Conservation (phyloP, 1,140 invertebrate genomes). For the Orius insidiosus region DNA sequence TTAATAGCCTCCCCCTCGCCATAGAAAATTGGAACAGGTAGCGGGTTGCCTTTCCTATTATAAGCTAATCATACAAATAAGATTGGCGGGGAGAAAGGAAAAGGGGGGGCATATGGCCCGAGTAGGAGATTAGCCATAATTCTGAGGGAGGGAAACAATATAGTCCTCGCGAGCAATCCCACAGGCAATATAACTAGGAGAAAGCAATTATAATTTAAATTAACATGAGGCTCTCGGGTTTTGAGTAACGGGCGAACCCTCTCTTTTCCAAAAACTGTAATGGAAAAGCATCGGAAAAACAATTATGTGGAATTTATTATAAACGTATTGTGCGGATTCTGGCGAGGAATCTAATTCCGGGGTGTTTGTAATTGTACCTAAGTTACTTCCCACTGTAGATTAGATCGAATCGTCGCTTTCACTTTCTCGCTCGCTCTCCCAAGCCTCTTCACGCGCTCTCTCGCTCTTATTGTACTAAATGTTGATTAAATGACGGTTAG, state of each 20-base stretch:
- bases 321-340: constrained; percentile 6
- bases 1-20: constrained; percentile 5
- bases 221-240: constrained; percentile 11
- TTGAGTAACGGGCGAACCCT: constrained; percentile 3
- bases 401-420: constrained; percentile 4
- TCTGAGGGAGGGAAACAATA: constrained; percentile 8
- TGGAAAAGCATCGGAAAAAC: constrained; percentile 11
- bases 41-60: constrained; percentile 9
- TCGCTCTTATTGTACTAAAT: constrained; percentile 13
- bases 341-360: constrained; percentile 1
- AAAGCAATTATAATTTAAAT: constrained; percentile 13
- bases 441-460: not conserved
- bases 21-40: constrained; percentile 10
- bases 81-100: not conserved
- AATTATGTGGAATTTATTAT: constrained; percentile 12
- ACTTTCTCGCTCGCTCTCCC: not conserved
- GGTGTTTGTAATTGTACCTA: constrained; percentile 3
- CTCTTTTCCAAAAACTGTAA: constrained; percentile 6
- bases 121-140: constrained; percentile 9
- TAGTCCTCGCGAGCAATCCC: constrained; percentile 9
- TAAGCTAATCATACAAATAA: constrained; percentile 12
- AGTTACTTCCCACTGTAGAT: constrained; percentile 1
- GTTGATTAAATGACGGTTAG: constrained; percentile 19
- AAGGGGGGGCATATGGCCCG: too few species aligned
- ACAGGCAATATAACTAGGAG: constrained; percentile 12